A percentile compares a stretch with the other conserved stretches of the same genome.
These are phyloP conservation scores for Pelobates fuscus DNA, from an alignment of 2,113 vertebrate species.

Conservation along the genomic window DNA sequence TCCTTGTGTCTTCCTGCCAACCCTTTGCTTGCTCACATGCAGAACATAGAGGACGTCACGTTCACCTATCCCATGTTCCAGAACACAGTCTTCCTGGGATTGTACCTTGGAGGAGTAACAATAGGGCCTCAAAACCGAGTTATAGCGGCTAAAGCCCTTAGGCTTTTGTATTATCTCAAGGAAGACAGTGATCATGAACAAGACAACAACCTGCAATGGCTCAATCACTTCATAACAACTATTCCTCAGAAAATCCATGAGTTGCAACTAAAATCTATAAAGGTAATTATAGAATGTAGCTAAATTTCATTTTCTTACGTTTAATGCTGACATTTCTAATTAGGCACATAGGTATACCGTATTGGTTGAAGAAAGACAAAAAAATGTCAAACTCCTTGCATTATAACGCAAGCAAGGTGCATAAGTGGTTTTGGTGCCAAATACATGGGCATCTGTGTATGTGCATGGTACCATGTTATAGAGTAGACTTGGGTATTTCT, in stretches of 20 bases:
- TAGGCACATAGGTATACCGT: too few relatives aligned
- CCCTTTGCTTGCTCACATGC: conserved; percentile 49
- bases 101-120: conserved; percentile 66
- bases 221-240: conserved; percentile 61
- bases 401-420: too few relatives aligned
- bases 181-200: conserved; percentile 44
- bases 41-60: conserved; percentile 17
- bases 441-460: too few relatives aligned
- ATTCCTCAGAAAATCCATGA: conserved; percentile 35
- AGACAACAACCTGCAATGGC: conserved; percentile 63
- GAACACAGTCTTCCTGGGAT: conserved; percentile 56
- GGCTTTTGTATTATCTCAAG: conserved; percentile 70
- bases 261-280: conserved; percentile 21
- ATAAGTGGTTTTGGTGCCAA: too few relatives aligned
- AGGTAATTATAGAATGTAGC: conserved; percentile 12
- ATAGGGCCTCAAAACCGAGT: conserved; percentile 10
- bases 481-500: too few relatives aligned
- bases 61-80: conserved; percentile 13
- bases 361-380: too few relatives aligned
- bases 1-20: conserved; percentile 39
- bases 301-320: too few relatives aligned
- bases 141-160: conserved; percentile 63
- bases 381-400: too few relatives aligned
- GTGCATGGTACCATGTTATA: too few relatives aligned
- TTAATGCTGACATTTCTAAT: too few relatives aligned